phyloP scores from a whole-genome alignment of 2,888 invertebrate genomes.

The Alviniconcha strummeri region DNA sequence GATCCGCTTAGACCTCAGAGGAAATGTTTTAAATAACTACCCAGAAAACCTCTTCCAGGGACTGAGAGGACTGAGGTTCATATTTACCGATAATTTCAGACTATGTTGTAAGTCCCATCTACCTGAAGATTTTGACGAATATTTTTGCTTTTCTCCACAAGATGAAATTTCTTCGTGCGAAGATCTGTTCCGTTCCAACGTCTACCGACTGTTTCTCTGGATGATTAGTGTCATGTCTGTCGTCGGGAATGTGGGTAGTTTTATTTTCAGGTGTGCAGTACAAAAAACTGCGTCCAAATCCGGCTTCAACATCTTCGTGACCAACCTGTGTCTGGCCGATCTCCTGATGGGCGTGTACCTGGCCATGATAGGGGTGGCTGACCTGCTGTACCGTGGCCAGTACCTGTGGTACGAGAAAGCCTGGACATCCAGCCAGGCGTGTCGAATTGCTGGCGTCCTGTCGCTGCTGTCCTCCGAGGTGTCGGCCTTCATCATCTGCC shows the following conservation, averaged over 20 bases:
- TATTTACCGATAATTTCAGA: neutral
- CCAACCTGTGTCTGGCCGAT: neutral
- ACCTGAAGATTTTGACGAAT: neutral
- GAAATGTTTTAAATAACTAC: neutral
- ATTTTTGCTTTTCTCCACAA: neutral
- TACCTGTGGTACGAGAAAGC: neutral
- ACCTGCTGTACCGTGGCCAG: neutral
- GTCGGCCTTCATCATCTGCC: conserved; percentile 31
- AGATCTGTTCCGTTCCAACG: neutral
- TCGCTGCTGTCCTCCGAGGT: conserved; percentile 33
- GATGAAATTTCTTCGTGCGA: neutral
- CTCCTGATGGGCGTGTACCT: conserved; percentile 6
- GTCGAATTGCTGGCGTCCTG: conserved; percentile 36
- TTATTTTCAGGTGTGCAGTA: neutral
- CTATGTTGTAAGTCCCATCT: conserved; percentile 6
- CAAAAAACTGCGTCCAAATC: neutral
- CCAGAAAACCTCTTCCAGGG: neutral
- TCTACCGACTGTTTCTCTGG: conserved; percentile 4
- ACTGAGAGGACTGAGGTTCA: neutral
- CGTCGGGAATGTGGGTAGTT: neutral
- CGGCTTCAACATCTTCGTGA: conserved; percentile 12
- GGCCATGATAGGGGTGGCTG: neutral
- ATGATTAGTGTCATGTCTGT: neutral
- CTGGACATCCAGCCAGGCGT: conserved; percentile 33
- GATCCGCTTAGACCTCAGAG: neutral